Conservation (phyloP, 2,888 invertebrate species). For the Chymomyza caudatula region DNA sequence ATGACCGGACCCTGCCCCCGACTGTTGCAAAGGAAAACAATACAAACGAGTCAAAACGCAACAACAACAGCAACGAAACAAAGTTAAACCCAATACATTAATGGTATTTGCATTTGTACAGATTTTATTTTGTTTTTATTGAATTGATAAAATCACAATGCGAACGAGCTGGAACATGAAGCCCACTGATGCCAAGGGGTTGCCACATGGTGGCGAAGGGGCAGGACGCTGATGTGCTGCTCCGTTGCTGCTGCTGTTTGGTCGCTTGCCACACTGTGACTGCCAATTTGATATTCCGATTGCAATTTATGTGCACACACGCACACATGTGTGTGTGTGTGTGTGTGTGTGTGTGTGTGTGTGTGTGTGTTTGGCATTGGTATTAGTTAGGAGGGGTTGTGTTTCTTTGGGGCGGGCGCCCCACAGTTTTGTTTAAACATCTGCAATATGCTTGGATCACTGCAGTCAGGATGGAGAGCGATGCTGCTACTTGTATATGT, state of each 20-base stretch:
- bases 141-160: slow-evolving; percentile 75
- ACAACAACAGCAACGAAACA: slow-evolving; percentile 47
- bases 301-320: slow-evolving; percentile 62
- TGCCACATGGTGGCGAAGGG: background rate
- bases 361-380: no score
- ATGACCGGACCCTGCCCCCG: background rate
- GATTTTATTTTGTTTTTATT: slow-evolving; percentile 77
- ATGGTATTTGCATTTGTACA: slow-evolving; percentile 75
- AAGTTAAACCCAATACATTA: slow-evolving; percentile 73
- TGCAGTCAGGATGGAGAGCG: slow-evolving; percentile 29
- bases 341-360: no score
- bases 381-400: background rate
- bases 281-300: slow-evolving; percentile 70
- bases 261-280: slow-evolving; percentile 17
- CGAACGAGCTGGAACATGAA: slow-evolving; percentile 4
- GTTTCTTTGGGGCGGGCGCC: background rate
- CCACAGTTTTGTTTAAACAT: slow-evolving; percentile 52
- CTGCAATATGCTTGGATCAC: slow-evolving; percentile 61
- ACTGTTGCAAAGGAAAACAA: slow-evolving; percentile 12
- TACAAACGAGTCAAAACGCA: slow-evolving; percentile 25
- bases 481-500: slow-evolving; percentile 7
- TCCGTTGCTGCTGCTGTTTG: slow-evolving; percentile 22
- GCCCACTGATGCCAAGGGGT: background rate
- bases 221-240: slow-evolving; percentile 4
- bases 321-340: slow-evolving; percentile 8